Evolutionary conservation across 1,140 invertebrate species (phyloP), one percentile per base, ranked within the genome.

Genomic region (Lasioglossum albipes): DNA sequence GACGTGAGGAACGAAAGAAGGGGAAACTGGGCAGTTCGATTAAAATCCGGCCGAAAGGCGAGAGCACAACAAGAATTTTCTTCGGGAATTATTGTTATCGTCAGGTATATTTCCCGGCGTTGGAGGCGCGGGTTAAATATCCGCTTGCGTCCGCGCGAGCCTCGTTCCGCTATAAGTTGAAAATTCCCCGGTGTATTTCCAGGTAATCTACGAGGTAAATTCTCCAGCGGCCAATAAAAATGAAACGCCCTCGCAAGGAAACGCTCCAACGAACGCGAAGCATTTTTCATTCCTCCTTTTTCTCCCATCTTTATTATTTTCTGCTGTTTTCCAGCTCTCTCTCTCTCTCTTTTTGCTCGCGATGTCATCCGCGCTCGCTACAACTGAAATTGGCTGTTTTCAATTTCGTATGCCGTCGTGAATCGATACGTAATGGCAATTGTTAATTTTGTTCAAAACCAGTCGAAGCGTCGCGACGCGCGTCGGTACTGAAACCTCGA

Each of bases 211-310:
- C 77, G 77, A 79, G 62, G 61, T 74, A 79, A 79, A 79, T 74
- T 79, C 77, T 79, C 77, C 6, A 12, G 70, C 70, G 70, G 77
- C 77, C 77, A 79, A 79, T 79, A 79, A 79, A 79, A 79, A 79
- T 74, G 77, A 74, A 74, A 79, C 77, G 52, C 41, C 77, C 36
- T 41, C 9, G 61, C 49, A 66, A 79, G 77, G 18, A 79, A 79
- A 66, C 70, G 61, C 76, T 27, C 49, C 61, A 61, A 12, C 66
- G 67, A 69, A 41, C 75, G 74, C 36, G 68, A 22, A 66, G 42
- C 62, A 66, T 79, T 74, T 73, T 79, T 66, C 27, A 36, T 36
- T 45, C 10, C 9, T 18, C n/a, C 18, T 64, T 57, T 64, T 22
- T 45, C 22, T 31, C 61, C 41, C 16, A 31, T 59, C 62, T 75